Evolutionary conservation across 1,140 invertebrate genomes (phyloP).

Genomic region (Bacillus rossius): DNA sequence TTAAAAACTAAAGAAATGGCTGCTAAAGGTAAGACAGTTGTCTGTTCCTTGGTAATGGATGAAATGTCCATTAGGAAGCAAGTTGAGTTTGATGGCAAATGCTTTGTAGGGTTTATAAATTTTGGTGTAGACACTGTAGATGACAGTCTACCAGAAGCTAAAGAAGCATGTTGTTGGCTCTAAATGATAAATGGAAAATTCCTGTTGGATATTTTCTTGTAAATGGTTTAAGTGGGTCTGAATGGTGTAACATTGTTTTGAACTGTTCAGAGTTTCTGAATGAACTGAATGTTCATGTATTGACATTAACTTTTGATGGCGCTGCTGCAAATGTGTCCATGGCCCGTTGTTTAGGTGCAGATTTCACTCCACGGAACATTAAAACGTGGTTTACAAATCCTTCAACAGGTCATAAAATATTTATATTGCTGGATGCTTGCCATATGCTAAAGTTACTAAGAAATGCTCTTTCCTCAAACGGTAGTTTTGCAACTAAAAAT

Average conservation of each 20-base stretch:
- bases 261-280: no score
- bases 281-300: no score
- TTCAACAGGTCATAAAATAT: neutral
- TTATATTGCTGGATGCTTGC: neutral
- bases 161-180: slow-evolving; percentile 31
- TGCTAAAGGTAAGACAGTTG: neutral
- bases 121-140: slow-evolving; percentile 16
- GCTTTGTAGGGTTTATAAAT: slow-evolving; percentile 20
- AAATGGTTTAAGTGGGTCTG: no score
- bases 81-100: slow-evolving; percentile 23
- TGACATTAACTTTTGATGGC: slow-evolving; percentile 24
- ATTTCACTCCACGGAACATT: neutral
- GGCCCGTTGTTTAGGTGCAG: slow-evolving; percentile 1
- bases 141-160: slow-evolving; percentile 29
- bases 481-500: slow-evolving; percentile 10
- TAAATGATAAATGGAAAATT: slow-evolving; percentile 34
- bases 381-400: neutral
- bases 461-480: slow-evolving; percentile 1
- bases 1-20: neutral
- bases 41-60: slow-evolving; percentile 20
- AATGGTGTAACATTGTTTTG: no score
- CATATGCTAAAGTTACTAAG: neutral
- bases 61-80: slow-evolving; percentile 27
- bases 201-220: slow-evolving; percentile 8
- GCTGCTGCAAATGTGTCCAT: slow-evolving; percentile 23